phyloP scores from a whole-genome alignment of 1,140 invertebrate genomes.

The Neodiprion fabricii region DNA sequence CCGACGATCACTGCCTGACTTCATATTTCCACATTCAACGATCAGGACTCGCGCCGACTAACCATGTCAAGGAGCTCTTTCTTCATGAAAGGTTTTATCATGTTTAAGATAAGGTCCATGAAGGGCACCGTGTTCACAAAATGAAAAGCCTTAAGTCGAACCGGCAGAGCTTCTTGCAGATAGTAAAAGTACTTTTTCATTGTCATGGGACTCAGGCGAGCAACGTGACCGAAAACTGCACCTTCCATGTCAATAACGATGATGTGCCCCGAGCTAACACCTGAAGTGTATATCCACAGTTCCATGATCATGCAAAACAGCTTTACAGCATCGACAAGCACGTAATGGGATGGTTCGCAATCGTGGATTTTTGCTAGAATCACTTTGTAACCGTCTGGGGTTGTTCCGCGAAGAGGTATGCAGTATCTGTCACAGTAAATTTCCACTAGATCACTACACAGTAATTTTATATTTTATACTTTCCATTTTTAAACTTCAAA shows the following conservation, averaged over 20 bases:
- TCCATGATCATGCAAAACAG: constrained; percentile 27
- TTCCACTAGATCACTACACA: neutral
- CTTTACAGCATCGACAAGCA: constrained; percentile 19
- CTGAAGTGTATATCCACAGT: constrained; percentile 15
- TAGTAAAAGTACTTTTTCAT: constrained; percentile 29
- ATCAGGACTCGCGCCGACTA: constrained; percentile 7
- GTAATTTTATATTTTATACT: too few relatives aligned
- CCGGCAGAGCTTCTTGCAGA: constrained; percentile 61
- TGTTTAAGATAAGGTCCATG: constrained; percentile 69
- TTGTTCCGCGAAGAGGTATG: constrained; percentile 6
- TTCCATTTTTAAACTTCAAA: too few relatives aligned
- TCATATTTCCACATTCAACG: constrained; percentile 15
- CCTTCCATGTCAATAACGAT: constrained; percentile 22
- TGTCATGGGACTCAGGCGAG: constrained; percentile 19
- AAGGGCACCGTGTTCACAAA: constrained; percentile 68
- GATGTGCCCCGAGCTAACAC: constrained; percentile 27
- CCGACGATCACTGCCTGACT: constrained; percentile 30
- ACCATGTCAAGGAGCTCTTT: constrained; percentile 66
- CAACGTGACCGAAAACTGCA: constrained; percentile 26
- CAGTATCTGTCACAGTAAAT: constrained; percentile 15
- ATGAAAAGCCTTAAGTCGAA: constrained; percentile 69
- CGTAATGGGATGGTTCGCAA: constrained; percentile 23
- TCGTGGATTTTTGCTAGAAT: constrained; percentile 22
- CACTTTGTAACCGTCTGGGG: constrained; percentile 32
- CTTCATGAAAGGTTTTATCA: constrained; percentile 72